phyloP scores from a whole-genome alignment of 1,140 invertebrate genomes.

The Drosophila arawakana region DNA sequence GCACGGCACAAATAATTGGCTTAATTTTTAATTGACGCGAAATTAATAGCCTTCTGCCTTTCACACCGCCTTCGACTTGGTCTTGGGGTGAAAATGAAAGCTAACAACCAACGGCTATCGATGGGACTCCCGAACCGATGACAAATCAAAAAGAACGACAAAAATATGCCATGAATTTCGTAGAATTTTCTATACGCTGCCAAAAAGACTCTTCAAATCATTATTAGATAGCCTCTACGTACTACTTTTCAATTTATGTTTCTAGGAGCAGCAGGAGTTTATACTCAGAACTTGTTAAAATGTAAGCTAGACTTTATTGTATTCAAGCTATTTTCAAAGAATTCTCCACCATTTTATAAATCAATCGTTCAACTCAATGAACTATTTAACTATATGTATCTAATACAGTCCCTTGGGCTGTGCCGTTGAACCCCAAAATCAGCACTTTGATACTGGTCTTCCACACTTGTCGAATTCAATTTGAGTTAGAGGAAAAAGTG shows the following conservation, averaged over 20 bases:
- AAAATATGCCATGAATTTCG: slow-evolving; percentile 14
- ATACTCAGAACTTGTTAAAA: no score
- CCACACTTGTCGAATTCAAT: slow-evolving; percentile 13
- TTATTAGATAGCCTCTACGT: background rate
- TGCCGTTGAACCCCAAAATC: background rate
- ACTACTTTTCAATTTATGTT: no score
- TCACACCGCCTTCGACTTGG: background rate
- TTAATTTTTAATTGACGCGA: slow-evolving; percentile 83
- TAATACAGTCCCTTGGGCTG: background rate
- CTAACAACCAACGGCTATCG: slow-evolving; percentile 14
- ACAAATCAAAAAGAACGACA: slow-evolving; percentile 38
- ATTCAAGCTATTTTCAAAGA: no score
- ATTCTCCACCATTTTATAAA: no score
- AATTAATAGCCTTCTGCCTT: slow-evolving; percentile 75
- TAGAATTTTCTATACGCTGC: slow-evolving; percentile 19
- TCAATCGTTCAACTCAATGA: no score
- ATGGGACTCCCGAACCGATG: slow-evolving; percentile 16
- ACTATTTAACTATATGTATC: background rate
- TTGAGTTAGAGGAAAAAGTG: background rate
- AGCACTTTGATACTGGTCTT: background rate
- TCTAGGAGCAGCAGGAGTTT: no score
- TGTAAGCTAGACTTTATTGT: no score
- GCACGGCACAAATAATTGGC: slow-evolving; percentile 77
- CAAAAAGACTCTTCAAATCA: background rate
- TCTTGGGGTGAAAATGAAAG: slow-evolving; percentile 55